Base-by-base conservation (phyloP, 2,888 invertebrate species). In the Drosophila borborema region DNA sequence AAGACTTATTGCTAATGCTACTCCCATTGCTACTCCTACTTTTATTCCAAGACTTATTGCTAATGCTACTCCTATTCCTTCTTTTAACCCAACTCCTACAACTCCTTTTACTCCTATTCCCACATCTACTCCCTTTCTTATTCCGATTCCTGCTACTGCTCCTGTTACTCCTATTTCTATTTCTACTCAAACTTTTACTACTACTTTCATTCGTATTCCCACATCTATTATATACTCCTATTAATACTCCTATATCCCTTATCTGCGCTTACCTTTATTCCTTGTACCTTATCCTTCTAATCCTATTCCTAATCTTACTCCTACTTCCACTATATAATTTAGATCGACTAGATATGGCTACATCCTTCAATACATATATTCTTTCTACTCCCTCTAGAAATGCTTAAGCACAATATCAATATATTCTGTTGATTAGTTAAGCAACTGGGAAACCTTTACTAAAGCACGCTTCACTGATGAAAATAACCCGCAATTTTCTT, bases 401-500 rank as follows among this genome's bases (percentile, higher is more conserved):
- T 9, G 1, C 16, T 3, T 5, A n/a, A 28, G 2, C 3, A 7
- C 6, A 10, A 51, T 9, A 28, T 16, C n/a, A 28, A n/a, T 4
- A 28, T 4, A 9, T 16, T 7, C 18, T 12, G 1, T 3, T 14
- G 18, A 34, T 51, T 51, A 36, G 18, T 18, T 20, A 14, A 3
- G 18, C 34, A 36, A 14, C 14, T 16, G 14, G 2, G 23, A 2
- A 2, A 20, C 16, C 53, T 20, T 3, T 2, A 8, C 40, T 10
- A 1, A 38, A 36, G 38, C n/a, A 16, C 23, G 2, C 28, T 28
- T 31, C n/a, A n/a, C 31, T 43, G 31, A 3, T 34, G 36, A 1
- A 53, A 38, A 9, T n/a, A 18, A 6, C 28, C 20, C 49, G 12
- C 40, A 49, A 23, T 78, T 38, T 28, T 58, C 61, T 64, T 58